phyloP scores from a whole-genome alignment of 2,888 invertebrate species.

The Alloscopus bannaensis region DNA sequence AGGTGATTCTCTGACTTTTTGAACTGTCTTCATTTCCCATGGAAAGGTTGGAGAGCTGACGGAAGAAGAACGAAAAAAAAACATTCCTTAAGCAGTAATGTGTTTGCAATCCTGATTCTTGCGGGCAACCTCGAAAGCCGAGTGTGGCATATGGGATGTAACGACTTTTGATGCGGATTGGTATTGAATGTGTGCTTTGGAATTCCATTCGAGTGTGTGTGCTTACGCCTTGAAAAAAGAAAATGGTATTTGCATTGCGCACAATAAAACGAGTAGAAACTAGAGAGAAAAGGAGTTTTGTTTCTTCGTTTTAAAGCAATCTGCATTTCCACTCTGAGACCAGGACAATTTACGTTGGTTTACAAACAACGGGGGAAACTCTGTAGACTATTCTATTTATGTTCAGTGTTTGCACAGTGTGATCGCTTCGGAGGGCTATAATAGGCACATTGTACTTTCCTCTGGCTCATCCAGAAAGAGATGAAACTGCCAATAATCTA shows the following conservation, averaged over 20 bases:
- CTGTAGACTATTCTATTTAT: background rate
- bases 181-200: conserved; percentile 8
- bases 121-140: no score
- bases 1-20: background rate
- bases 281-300: background rate
- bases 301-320: conserved; percentile 20
- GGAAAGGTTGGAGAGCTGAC: no score
- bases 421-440: conserved; percentile 8
- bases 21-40: background rate
- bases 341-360: conserved; percentile 18
- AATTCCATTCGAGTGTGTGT: conserved; percentile 9
- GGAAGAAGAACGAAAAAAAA: no score
- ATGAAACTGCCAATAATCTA: conserved; percentile 39
- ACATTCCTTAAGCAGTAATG: conserved; percentile 4
- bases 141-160: no score
- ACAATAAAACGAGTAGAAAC: background rate
- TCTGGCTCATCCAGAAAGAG: conserved; percentile 15
- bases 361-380: conserved; percentile 1
- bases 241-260: no score
- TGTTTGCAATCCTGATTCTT: background rate
- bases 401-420: background rate
- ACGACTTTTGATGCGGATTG: conserved; percentile 6
- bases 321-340: conserved; percentile 19
- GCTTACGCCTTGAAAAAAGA: background rate
- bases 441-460: conserved; percentile 16